Base-by-base conservation (phyloP, 2,888 invertebrate genomes). In the Bibio marci region DNA sequence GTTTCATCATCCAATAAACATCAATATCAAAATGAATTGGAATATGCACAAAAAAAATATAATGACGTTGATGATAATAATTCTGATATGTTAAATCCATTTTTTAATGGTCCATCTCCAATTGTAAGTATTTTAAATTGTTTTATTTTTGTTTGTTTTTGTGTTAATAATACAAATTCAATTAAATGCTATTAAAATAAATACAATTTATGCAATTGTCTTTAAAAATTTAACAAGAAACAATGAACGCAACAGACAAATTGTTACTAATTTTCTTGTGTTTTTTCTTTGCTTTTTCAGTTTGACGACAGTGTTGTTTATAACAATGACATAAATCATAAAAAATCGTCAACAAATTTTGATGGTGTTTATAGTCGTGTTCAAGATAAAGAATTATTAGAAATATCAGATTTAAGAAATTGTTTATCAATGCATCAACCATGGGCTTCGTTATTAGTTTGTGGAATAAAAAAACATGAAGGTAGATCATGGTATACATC, bases 401-500 rank as follows among this genome's bases (percentile, higher is more conserved):
- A 83, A 65, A 83, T 90, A 76, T 70, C 73, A 33, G 91, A 91
- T 59, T 68, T 78, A 48, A 91, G 92, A 2, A 67, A 76, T 49
- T 95, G 94, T 56, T 63, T 97, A 12, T 90, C 88, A 49, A 79
- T 97, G 80, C 91, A 91, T 62, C 95, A 97, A 55, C 95, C 95
- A 0, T 94, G 86, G 76, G 95, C 95, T 1, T 87, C 90, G 1
- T 66, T 95, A 26, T 68, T 97, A 1, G 74, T 92, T 1, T 72
- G 77, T n/a, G 95, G 94, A 38, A 88, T 95, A 47, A 95, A 95
- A 66, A 70, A 73, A 90, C 88, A 92, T 58, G 95, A 97, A 65
- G 95, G 94, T 12, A 72, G 95, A 41, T 77, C 76, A 2, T 97
- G 95, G 95, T 91, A 90, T 55, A 79, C 82, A 1, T 69, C 80